Evolutionary conservation across 2,113 vertebrate species (phyloP).

Genomic region (Callopanchax toddi): DNA sequence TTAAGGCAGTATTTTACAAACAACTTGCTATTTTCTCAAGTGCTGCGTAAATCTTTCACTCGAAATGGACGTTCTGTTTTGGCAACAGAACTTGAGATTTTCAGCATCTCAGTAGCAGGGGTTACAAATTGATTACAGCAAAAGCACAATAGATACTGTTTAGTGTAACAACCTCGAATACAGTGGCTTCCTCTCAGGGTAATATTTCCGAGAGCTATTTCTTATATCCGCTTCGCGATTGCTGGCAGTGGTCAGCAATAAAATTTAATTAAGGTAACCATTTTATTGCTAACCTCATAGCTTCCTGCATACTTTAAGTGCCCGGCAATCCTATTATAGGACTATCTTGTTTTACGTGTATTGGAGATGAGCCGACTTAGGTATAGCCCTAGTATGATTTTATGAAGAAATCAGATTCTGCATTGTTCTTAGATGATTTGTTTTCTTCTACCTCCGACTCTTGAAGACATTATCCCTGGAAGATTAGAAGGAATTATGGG

Average conservation of each 20-base stretch:
- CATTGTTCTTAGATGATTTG: slow-evolving; percentile 69
- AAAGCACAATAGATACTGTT: slow-evolving; percentile 30
- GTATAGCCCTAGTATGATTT: slow-evolving; percentile 53
- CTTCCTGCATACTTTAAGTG: slow-evolving; percentile 36
- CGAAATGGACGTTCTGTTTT: neutral
- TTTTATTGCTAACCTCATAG: slow-evolving; percentile 57
- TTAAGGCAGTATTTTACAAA: slow-evolving; percentile 49
- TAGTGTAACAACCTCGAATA: slow-evolving; percentile 51
- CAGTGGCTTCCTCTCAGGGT: slow-evolving; percentile 45
- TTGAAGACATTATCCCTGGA: slow-evolving; percentile 73
- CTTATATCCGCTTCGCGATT: slow-evolving; percentile 43
- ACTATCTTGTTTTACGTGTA: slow-evolving; percentile 52
- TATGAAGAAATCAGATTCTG: slow-evolving; percentile 70
- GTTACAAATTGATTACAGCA: slow-evolving; percentile 34
- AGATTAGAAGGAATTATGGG: slow-evolving; percentile 76
- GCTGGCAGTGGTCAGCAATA: slow-evolving; percentile 57
- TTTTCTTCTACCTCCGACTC: slow-evolving; percentile 65
- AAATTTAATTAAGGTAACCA: slow-evolving; percentile 66
- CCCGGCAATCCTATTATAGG: slow-evolving; percentile 44
- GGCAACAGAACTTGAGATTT: slow-evolving; percentile 9
- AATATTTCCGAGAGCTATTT: slow-evolving; percentile 60
- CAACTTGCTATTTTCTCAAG: slow-evolving; percentile 23
- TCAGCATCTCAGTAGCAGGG: neutral
- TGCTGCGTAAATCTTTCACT: slow-evolving; percentile 25
- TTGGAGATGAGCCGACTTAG: slow-evolving; percentile 41